These are phyloP conservation scores for Betta splendens DNA, from an alignment of 2,797 vertebrate species.

Conservation along the genomic window DNA sequence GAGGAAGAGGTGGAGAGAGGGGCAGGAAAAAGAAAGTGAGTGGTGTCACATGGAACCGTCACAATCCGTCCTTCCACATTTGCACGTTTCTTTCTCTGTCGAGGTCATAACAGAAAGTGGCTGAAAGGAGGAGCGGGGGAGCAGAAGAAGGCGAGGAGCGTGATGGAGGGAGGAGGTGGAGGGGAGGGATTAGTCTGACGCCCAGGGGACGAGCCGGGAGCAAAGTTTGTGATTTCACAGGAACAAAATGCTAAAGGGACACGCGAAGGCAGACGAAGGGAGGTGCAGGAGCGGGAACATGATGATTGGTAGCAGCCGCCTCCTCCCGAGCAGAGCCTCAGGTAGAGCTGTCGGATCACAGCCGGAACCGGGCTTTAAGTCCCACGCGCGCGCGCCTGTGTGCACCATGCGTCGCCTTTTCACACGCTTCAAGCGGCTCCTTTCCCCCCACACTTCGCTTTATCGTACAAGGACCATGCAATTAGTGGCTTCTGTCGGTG, in stretches of 20 bases:
- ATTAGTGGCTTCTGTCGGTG: conserved; percentile 7
- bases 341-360: conserved; percentile 52
- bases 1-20: conserved; percentile 34
- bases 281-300: conserved; percentile 32
- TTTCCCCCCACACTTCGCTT: too few relatives aligned
- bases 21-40: conserved; percentile 29
- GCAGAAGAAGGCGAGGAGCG: conserved; percentile 18
- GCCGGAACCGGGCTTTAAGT: conserved; percentile 23
- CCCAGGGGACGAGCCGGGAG: conserved; percentile 49
- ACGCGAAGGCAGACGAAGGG: conserved; percentile 26
- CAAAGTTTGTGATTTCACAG: conserved; percentile 60
- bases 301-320: conserved; percentile 45
- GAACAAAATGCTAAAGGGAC: conserved; percentile 68
- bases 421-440: conserved; percentile 6
- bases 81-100: conserved; percentile 21
- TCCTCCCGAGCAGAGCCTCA: conserved; percentile 42
- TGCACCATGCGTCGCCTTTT: conserved; percentile 8
- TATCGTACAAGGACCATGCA: neutral
- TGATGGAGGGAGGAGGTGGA: conserved; percentile 1
- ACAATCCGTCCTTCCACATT: conserved; percentile 22
- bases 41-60: conserved; percentile 51
- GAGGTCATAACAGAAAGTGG: conserved; percentile 39
- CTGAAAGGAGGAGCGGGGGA: conserved; percentile 18
- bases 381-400: neutral
- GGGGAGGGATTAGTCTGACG: conserved; percentile 14